Evolutionary conservation across 2,888 invertebrate species (phyloP).

Genomic region (Mycalesis mineus): DNA sequence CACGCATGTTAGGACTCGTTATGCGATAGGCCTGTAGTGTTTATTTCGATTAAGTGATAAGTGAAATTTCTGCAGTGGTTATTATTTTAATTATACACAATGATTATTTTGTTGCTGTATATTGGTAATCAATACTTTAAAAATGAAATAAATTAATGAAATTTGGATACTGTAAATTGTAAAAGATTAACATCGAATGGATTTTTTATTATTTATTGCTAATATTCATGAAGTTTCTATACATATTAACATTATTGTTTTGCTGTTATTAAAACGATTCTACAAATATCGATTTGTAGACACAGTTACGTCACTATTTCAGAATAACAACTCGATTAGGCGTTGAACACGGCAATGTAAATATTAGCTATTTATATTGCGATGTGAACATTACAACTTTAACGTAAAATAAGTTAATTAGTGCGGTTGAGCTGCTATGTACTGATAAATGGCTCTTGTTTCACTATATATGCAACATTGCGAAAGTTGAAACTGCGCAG

Average conservation of each 20-base stretch:
- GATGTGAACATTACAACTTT: background rate
- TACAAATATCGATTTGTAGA: too few species aligned
- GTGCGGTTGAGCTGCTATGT: conserved; percentile 3
- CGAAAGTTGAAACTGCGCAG: background rate
- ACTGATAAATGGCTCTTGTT: background rate
- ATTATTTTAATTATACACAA: background rate
- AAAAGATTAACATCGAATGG: too few species aligned
- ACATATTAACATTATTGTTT: too few species aligned
- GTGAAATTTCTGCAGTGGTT: background rate
- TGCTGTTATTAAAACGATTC: too few species aligned
- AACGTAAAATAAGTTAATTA: background rate
- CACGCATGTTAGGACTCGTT: too few species aligned
- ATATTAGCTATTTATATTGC: background rate
- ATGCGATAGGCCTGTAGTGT: background rate
- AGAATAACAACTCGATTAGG: background rate
- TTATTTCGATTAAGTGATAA: conserved; percentile 1
- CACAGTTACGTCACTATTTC: background rate
- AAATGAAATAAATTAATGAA: too few species aligned
- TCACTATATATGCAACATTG: background rate
- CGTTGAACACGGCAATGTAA: background rate
- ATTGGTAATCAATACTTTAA: too few species aligned
- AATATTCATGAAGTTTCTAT: too few species aligned
- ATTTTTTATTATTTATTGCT: too few species aligned
- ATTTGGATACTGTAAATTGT: too few species aligned
- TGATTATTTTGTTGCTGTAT: too few species aligned